Evolutionary conservation across 2,113 vertebrate genomes (phyloP).

Genomic region (Rhinoderma darwinii): DNA sequence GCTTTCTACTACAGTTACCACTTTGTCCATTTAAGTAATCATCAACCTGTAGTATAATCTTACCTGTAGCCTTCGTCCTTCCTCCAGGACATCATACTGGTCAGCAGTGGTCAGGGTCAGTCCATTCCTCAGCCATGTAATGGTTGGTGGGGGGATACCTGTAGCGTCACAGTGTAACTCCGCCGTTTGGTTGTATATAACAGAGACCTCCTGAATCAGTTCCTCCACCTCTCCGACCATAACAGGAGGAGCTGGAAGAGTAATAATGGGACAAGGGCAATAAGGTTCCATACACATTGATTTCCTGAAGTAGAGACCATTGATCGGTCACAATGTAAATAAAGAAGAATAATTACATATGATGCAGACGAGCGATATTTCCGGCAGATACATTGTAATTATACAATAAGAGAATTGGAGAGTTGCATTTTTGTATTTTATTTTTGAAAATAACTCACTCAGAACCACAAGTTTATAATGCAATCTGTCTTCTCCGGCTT

Average conservation of each 20-base stretch:
- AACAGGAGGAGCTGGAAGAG: constrained; percentile 77
- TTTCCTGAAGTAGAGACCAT: no score
- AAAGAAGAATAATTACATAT: no score
- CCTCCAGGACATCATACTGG: constrained; percentile 76
- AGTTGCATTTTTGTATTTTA: not conserved
- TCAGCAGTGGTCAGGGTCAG: constrained; percentile 69
- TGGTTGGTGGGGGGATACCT: constrained; percentile 74
- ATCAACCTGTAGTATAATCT: not conserved
- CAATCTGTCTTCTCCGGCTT: constrained; percentile 83
- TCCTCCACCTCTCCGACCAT: constrained; percentile 74
- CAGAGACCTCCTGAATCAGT: constrained; percentile 78
- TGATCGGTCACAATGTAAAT: no score
- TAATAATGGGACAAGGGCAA: not conserved
- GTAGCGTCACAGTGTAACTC: constrained; percentile 77
- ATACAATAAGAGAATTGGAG: not conserved
- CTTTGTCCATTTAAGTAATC: no score
- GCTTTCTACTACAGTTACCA: no score
- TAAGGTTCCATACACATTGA: not conserved
- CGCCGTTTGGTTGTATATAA: constrained; percentile 77
- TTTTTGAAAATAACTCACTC: constrained; percentile 72
- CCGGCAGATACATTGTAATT: not conserved
- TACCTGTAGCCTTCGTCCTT: constrained; percentile 82
- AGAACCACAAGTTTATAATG: constrained; percentile 86
- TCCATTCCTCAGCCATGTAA: constrained; percentile 85
- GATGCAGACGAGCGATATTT: no score